Percentiles rank a stretch among this genome's conserved stretches.
phyloP scores from a whole-genome alignment of 1,140 invertebrate genomes.

The Solenopsis fugax region DNA sequence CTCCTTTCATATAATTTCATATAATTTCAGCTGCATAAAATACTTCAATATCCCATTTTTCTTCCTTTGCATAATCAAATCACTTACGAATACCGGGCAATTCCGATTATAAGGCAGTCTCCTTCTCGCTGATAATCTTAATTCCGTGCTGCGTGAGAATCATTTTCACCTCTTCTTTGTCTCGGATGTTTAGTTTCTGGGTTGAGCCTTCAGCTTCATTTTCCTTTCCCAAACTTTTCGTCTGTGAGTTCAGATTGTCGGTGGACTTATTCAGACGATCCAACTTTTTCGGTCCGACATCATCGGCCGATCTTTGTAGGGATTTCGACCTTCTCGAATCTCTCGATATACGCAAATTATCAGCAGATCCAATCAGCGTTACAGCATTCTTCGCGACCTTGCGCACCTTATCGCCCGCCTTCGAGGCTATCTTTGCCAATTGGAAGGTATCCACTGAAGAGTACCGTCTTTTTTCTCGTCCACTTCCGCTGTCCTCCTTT shows the following conservation, averaged over 20 bases:
- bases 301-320: conserved; percentile 79
- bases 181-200: conserved; percentile 85
- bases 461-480: conserved; percentile 80
- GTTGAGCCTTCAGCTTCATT: conserved; percentile 59
- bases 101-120: conserved; percentile 89
- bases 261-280: conserved; percentile 80
- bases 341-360: conserved; percentile 79
- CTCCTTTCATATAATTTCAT: conserved; percentile 10
- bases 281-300: conserved; percentile 71
- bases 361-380: conserved; percentile 81
- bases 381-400: conserved; percentile 67
- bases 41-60: background rate
- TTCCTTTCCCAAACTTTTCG: conserved; percentile 73
- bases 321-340: conserved; percentile 76
- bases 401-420: conserved; percentile 74
- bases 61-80: background rate
- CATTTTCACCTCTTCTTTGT: conserved; percentile 90
- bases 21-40: conserved; percentile 10
- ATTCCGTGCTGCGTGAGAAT: conserved; percentile 92
- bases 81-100: background rate
- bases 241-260: conserved; percentile 79
- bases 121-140: conserved; percentile 91
- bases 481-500: conserved; percentile 50
- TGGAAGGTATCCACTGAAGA: conserved; percentile 84
- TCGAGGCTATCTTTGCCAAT: conserved; percentile 73